These are phyloP conservation scores for Threskiornis aethiopicus DNA, from an alignment of 2,797 vertebrate genomes.

Conservation along the genomic window DNA sequence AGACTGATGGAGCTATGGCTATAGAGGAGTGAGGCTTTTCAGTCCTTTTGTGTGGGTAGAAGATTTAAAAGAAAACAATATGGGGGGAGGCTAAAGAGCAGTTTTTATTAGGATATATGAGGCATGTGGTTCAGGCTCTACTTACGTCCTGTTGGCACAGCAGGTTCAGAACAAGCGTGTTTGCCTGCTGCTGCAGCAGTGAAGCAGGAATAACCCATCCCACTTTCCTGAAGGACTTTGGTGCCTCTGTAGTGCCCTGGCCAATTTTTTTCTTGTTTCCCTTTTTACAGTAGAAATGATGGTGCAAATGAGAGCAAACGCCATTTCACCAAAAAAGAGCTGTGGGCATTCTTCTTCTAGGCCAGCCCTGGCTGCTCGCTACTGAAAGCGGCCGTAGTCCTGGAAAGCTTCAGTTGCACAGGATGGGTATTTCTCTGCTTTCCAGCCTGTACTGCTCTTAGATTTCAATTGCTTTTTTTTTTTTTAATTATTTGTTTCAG, in stretches of 20 bases:
- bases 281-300: background rate
- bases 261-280: background rate
- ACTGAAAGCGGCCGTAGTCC: background rate
- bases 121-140: background rate
- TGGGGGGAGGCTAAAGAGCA: background rate
- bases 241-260: background rate
- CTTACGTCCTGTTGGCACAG: background rate
- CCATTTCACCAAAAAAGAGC: background rate
- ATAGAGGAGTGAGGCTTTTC: background rate
- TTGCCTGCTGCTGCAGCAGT: background rate
- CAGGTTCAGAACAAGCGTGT: background rate
- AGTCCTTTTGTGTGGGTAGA: background rate
- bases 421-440: background rate
- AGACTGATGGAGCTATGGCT: background rate
- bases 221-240: background rate
- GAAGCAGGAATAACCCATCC: background rate
- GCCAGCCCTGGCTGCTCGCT: background rate
- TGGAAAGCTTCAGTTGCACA: background rate
- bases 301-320: background rate
- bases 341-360: accelerated
- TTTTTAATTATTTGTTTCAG: background rate
- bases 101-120: background rate
- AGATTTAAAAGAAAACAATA: background rate
- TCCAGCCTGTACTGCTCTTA: background rate
- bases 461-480: background rate